These are phyloP conservation scores for Sebastes iracundus DNA, from an alignment of 2,797 vertebrate species.

Conservation along the genomic window DNA sequence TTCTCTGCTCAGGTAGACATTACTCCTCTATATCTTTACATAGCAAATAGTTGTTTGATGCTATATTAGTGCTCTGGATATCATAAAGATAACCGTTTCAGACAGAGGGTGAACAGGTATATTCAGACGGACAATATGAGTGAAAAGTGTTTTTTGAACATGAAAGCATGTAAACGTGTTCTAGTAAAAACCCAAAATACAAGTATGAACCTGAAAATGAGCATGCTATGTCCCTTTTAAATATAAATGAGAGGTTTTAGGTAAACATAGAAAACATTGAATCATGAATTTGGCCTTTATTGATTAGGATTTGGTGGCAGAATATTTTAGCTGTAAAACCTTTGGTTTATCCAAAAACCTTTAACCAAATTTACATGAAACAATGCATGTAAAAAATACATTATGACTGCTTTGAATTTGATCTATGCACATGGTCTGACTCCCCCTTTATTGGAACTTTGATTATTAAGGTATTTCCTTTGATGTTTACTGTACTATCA, in stretches of 20 bases:
- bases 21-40: no score
- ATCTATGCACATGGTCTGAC: neutral
- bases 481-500: conserved; percentile 23
- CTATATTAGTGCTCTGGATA: no score
- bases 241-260: conserved; percentile 35
- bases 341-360: neutral
- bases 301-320: neutral
- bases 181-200: neutral
- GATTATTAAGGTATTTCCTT: conserved; percentile 30
- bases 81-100: neutral
- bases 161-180: no score
- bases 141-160: no score
- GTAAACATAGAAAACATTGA: neutral
- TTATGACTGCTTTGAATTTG: neutral
- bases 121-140: neutral
- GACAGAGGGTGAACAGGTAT: neutral
- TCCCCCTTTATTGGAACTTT: neutral
- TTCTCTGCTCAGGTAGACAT: no score
- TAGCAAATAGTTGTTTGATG: no score
- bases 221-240: neutral
- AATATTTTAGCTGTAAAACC: neutral
- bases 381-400: neutral
- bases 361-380: neutral
- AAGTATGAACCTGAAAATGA: no score
- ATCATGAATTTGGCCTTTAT: neutral